Base-by-base conservation (phyloP, 2,113 vertebrate genomes). In the Heptranchias perlo region DNA sequence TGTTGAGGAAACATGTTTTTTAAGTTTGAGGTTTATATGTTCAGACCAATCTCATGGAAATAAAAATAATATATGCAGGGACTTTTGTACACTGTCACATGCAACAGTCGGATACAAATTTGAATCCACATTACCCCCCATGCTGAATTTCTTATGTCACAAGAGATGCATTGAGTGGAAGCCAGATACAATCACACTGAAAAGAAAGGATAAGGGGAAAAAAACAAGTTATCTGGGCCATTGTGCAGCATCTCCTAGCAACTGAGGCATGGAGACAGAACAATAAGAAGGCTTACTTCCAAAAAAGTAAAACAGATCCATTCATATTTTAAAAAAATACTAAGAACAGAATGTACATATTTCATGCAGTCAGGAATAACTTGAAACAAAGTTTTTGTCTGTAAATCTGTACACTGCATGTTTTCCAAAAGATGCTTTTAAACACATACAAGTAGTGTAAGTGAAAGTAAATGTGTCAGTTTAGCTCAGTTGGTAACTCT, bases 151-250 rank as follows among this genome's bases (percentile, higher is more conserved):
- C 86, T 89, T 28, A 89, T 25, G 16, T 86, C 21, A 49, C 44
- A 89, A 89, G 25, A 89, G 49, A 49, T 52, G 28, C 14, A 49
- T 31, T 54, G 86, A 89, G 49, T 54, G 25, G 49, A 31, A 54
- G 86, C 86, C 86, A 89, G 47, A 89, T 52, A 28, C 7, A 35
- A 89, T 31, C 49, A 54, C 47, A 89, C 49, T 89, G 23, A 49
- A 89, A 89, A 31, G 49, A 89, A 89, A 31, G 86, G 25, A 54
- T 31, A 52, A 54, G 10, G 49, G 78, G 49, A n/a, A 76, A 31
- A 89, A 82, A 82, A 82, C 78, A 82, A 82, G 47, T 89, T 54
- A 89, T 89, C 49, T 89, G 86, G 86, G 86, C 86, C 78, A 54
- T 25, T 28, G 49, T 54, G 28, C 86, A 52, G 28, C 49, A 89